Base-by-base conservation (phyloP, 2,888 invertebrate genomes). In the Microplitis deprimator region DNA sequence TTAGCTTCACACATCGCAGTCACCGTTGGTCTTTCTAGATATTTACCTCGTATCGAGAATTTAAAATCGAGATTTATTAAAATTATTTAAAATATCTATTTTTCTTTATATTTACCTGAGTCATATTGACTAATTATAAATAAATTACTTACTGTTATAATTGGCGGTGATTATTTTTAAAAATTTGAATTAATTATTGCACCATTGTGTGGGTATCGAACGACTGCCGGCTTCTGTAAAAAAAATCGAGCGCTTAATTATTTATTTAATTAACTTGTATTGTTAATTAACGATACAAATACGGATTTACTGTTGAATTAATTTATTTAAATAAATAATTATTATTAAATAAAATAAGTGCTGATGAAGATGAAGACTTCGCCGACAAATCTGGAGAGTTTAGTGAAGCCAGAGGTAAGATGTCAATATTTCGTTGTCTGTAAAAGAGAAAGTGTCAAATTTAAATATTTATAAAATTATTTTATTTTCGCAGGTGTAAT, bases 391-490 rank as follows among this genome's bases (percentile, higher is more conserved):
- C 81, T 83, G 75, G 86, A 82, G 77, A 84, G 87, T 77, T 80
- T 87, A 79, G 80, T 89, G 70, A 87, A 85, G 79, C 87, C 86
- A 74, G 88, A 89, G 89, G 89, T 89, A 86, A 88, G 89, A 77
- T 20, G 73, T 67, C 41, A 61, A 17, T 16, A 62, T 5, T 62
- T 62, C n/a, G n/a, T 13, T 13, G 13, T 50, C 50, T 13, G 5
- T 1, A 50, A 50, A 50, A 50, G 13, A 50, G 13, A 50, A 50
- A 13, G 50, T 50, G 8, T 50, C 13, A 50, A 13, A 50, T 50
- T 50, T 50, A 50, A 50, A 13, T 41, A 6, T 41, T 41, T 41
- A 10, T 10, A 2, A 4, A 29, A 29, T 29, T 20, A 20, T 29
- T 29, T 29, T 50, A 6, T 50, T 50, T 50, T 50, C 13, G 13